Evolutionary conservation across 2,797 vertebrate genomes (phyloP).

Genomic region (Labroides dimidiatus): DNA sequence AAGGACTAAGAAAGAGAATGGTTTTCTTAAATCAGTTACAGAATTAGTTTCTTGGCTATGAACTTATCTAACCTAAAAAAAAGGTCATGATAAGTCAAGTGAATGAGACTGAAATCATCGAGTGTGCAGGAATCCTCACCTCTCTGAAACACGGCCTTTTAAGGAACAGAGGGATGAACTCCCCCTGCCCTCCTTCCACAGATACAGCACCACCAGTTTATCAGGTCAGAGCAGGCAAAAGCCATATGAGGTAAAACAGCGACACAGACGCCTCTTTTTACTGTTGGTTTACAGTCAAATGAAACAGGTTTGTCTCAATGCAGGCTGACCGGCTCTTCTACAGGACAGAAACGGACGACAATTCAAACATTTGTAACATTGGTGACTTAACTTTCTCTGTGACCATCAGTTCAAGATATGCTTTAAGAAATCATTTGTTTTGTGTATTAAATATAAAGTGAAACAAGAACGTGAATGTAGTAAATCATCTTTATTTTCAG

Average conservation of each 20-base stretch:
- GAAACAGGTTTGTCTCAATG: constrained; percentile 22
- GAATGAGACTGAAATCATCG: constrained; percentile 22
- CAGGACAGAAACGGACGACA: constrained; percentile 2
- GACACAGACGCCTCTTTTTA: constrained; percentile 18
- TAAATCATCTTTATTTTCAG: constrained; percentile 85
- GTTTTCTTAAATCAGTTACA: constrained; percentile 2
- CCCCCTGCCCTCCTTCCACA: constrained; percentile 33
- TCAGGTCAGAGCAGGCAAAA: constrained; percentile 60
- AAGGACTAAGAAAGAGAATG: too few relatives aligned
- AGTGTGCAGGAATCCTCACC: constrained; percentile 38
- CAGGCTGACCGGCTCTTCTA: background rate
- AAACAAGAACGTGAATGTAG: constrained; percentile 59
- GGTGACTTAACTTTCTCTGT: constrained; percentile 5
- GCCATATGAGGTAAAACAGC: constrained; percentile 51
- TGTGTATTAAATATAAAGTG: constrained; percentile 31
- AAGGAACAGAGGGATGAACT: constrained; percentile 57
- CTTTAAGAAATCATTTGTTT: background rate
- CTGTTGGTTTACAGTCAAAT: constrained; percentile 44
- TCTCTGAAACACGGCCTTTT: constrained; percentile 65
- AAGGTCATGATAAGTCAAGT: constrained; percentile 16
- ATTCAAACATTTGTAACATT: constrained; percentile 5
- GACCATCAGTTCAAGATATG: constrained; percentile 20
- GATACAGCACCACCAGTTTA: constrained; percentile 33
- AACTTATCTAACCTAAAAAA: constrained; percentile 25
- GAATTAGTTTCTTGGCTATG: background rate